phyloP scores from a whole-genome alignment of 2,797 vertebrate genomes.

The Pipistrellus pipistrellus region DNA sequence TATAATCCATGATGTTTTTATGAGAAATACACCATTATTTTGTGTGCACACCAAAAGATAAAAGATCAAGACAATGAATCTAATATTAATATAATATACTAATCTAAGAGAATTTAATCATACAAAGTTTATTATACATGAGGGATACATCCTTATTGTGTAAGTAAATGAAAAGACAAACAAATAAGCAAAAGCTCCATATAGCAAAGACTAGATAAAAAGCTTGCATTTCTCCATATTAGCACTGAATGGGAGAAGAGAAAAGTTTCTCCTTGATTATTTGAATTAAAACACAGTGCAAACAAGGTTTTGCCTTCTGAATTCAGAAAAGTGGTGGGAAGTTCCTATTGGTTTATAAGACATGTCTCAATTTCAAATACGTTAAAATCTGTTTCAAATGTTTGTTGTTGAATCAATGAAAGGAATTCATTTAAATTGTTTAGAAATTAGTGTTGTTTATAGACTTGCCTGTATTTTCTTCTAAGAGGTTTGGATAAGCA shows the following conservation, averaged over 20 bases:
- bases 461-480: slow-evolving; percentile 55
- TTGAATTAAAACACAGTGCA: slow-evolving; percentile 42
- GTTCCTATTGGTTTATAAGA: background rate
- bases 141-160: background rate
- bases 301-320: background rate
- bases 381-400: background rate
- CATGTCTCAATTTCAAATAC: slow-evolving; percentile 39
- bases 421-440: slow-evolving; percentile 39
- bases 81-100: background rate
- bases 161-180: slow-evolving; percentile 1
- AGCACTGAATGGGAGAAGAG: background rate
- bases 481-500: slow-evolving; percentile 31
- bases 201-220: background rate
- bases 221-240: background rate
- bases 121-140: background rate
- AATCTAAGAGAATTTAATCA: background rate
- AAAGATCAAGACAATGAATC: background rate
- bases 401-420: slow-evolving; percentile 34
- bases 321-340: slow-evolving; percentile 47
- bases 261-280: background rate
- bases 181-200: background rate
- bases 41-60: background rate
- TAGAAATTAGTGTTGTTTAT: slow-evolving; percentile 18
- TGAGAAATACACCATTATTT: background rate
- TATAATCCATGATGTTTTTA: background rate